Evolutionary conservation across 2,888 invertebrate species (phyloP).

Genomic region (Leptinotarsa juncta): DNA sequence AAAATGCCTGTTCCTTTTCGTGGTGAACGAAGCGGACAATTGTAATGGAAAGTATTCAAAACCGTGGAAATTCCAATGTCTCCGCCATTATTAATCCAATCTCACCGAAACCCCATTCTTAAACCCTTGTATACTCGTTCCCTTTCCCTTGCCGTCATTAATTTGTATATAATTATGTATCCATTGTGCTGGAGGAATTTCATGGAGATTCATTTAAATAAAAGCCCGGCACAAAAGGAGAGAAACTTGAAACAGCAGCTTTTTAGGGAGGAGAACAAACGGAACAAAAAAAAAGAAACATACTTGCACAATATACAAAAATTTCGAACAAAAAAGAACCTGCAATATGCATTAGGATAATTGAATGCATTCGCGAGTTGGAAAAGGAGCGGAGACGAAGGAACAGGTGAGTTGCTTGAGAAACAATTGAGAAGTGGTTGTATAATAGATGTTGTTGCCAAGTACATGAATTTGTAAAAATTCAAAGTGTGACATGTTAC

Average conservation of each 20-base stretch:
- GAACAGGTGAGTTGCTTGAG: constrained; percentile 7
- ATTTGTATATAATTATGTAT: constrained; percentile 45
- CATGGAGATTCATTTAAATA: constrained; percentile 35
- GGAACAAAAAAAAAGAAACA: constrained; percentile 25
- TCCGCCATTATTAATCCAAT: constrained; percentile 41
- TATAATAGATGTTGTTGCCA: constrained; percentile 2
- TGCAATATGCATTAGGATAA: constrained; percentile 49
- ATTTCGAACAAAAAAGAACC: constrained; percentile 30
- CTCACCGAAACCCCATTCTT: constrained; percentile 32
- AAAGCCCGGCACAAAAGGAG: constrained; percentile 32
- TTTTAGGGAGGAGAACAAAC: constrained; percentile 29
- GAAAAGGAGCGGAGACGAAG: constrained; percentile 27
- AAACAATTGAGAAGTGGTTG: constrained; percentile 1
- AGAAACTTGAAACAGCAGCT: constrained; percentile 34
- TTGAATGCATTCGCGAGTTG: constrained; percentile 44
- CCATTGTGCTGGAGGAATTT: constrained; percentile 37
- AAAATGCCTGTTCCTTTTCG: constrained; percentile 23
- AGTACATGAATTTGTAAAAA: constrained; percentile 3
- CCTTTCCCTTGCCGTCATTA: constrained; percentile 32
- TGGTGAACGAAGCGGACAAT: constrained; percentile 34
- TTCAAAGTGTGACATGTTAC: neutral
- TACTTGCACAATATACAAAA: constrained; percentile 27
- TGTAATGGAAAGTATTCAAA: constrained; percentile 37
- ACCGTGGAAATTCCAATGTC: constrained; percentile 39
- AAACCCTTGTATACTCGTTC: constrained; percentile 31